Evolutionary conservation across 2,797 vertebrate genomes (phyloP).

Genomic region (Echeneis naucrates): DNA sequence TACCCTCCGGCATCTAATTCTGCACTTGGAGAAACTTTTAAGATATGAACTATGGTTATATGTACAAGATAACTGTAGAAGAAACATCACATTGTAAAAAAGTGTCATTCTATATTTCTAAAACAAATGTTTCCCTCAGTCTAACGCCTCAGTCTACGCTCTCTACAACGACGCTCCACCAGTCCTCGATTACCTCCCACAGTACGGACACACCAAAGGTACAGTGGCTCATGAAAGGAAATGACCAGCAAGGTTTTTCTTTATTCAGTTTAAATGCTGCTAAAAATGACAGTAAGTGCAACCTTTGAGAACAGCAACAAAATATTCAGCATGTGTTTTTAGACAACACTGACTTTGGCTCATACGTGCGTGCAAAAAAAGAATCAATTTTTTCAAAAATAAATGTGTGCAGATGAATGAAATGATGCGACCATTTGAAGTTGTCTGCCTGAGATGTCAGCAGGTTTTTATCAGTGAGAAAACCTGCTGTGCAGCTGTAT

Average conservation of each 20-base stretch:
- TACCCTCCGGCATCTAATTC: not conserved
- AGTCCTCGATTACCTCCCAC: constrained; percentile 69
- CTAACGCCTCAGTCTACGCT: constrained; percentile 84
- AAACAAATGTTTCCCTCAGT: constrained; percentile 74
- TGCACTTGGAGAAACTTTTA: not conserved
- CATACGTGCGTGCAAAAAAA: no score
- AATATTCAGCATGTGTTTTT: no score
- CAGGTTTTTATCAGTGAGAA: no score
- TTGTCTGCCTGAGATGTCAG: not conserved
- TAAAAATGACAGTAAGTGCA: no score
- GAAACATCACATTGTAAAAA: not conserved
- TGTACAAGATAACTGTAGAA: not conserved
- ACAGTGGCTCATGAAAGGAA: constrained; percentile 19
- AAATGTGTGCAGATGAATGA: no score
- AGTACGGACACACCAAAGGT: constrained; percentile 94
- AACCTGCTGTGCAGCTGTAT: no score
- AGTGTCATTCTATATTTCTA: not conserved
- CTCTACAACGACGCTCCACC: constrained; percentile 93
- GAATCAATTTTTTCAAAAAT: no score
- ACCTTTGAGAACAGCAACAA: no score
- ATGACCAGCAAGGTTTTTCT: not conserved
- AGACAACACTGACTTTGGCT: no score
- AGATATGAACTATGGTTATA: not conserved
- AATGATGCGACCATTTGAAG: not conserved
- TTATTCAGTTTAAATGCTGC: not conserved